A percentile compares a stretch with the other conserved stretches of the same genome.
These are phyloP conservation scores for Thymelicus lineola DNA, from an alignment of 2,888 invertebrate species.

Conservation along the genomic window DNA sequence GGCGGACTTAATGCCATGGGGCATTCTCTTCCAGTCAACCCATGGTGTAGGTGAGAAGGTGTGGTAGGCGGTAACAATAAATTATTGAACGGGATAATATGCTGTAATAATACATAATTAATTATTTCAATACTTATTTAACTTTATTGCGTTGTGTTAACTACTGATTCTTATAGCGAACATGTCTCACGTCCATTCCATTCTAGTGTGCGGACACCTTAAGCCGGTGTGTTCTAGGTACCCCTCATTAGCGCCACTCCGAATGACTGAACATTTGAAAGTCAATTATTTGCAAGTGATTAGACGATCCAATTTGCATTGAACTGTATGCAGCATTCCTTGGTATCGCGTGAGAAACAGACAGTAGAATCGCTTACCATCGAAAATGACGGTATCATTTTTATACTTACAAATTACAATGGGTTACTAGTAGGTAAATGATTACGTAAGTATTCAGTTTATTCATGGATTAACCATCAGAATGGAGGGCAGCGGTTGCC, in stretches of 20 bases:
- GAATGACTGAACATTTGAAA: constrained; percentile 41
- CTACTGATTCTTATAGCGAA: too few species aligned
- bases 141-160: too few species aligned
- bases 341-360: constrained; percentile 44
- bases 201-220: not conserved
- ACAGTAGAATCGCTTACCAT: constrained; percentile 5
- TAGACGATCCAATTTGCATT: constrained; percentile 45
- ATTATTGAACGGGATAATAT: too few species aligned
- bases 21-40: too few species aligned
- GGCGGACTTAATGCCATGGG: too few species aligned
- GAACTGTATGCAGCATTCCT: constrained; percentile 45
- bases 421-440: not conserved
- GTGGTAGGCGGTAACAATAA: too few species aligned
- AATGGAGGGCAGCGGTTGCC: too few species aligned
- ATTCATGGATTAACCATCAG: too few species aligned
- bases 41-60: too few species aligned
- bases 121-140: too few species aligned
- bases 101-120: too few species aligned
- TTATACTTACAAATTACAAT: not conserved
- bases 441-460: too few species aligned
- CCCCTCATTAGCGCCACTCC: constrained; percentile 12
- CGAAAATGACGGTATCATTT: not conserved
- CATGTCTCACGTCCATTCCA: not conserved
- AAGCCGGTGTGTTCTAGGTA: constrained; percentile 2
- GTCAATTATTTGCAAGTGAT: constrained; percentile 43